Evolutionary conservation across 2,797 vertebrate species (phyloP).

Genomic region (Peromyscus nudipes): DNA sequence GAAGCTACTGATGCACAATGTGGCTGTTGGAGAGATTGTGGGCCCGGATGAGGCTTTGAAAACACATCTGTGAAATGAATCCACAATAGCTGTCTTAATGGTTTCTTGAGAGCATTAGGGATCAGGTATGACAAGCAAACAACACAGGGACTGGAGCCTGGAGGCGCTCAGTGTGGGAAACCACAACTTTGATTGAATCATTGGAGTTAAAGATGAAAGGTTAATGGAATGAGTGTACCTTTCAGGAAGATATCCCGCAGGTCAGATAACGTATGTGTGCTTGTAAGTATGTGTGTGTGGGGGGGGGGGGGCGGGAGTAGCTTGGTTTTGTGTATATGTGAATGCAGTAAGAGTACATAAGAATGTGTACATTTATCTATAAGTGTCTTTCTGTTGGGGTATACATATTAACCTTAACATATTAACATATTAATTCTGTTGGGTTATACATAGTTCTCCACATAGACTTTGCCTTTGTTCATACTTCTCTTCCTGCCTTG

Average conservation of each 20-base stretch:
- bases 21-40: not conserved
- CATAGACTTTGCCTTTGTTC: not conserved
- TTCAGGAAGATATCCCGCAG: not conserved
- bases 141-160: not conserved
- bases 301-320: too few species aligned
- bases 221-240: not conserved
- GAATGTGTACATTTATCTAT: not conserved
- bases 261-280: not conserved
- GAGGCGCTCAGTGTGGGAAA: not conserved
- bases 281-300: not conserved
- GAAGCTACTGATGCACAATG: not conserved
- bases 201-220: not conserved
- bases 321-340: not conserved
- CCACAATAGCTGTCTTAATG: not conserved
- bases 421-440: too few species aligned
- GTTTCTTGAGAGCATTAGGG: not conserved
- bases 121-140: not conserved
- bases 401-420: too few species aligned
- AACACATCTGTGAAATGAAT: not conserved
- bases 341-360: not conserved
- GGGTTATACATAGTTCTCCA: not conserved
- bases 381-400: not conserved
- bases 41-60: not conserved
- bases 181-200: not conserved
- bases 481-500: not conserved